These are phyloP conservation scores for Microctenopoma lineatum DNA, from an alignment of 2,797 vertebrate genomes.

Conservation along the genomic window DNA sequence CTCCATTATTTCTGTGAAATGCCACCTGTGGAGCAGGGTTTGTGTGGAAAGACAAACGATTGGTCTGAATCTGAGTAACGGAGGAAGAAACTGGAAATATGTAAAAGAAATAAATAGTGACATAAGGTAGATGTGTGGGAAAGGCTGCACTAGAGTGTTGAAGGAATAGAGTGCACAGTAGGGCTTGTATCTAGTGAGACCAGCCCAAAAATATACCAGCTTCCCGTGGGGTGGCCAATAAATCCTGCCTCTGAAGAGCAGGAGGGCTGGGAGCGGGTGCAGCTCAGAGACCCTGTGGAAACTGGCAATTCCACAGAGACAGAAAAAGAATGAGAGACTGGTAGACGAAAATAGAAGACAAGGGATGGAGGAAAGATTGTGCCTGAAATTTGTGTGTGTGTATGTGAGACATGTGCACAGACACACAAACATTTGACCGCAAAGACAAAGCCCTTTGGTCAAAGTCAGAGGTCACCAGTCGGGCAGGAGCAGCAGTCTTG, in stretches of 20 bases:
- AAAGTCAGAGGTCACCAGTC: slow-evolving; percentile 44
- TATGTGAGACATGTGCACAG: slow-evolving; percentile 10
- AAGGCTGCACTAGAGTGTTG: slow-evolving; percentile 30
- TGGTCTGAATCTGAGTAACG: slow-evolving; percentile 29
- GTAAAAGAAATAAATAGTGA: slow-evolving; percentile 44
- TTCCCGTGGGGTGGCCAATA: slow-evolving; percentile 60
- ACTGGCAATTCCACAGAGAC: slow-evolving; percentile 62
- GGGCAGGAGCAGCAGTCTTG: slow-evolving; percentile 15
- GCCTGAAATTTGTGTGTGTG: slow-evolving; percentile 29
- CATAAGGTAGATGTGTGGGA: slow-evolving; percentile 51
- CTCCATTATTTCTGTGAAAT: slow-evolving; percentile 28
- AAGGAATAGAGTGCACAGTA: slow-evolving; percentile 61
- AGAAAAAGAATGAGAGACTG: slow-evolving; percentile 46
- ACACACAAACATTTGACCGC: slow-evolving; percentile 5
- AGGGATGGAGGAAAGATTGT: slow-evolving; percentile 52
- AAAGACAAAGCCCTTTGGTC: slow-evolving; percentile 34
- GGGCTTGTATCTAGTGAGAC: slow-evolving; percentile 69
- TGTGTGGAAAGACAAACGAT: slow-evolving; percentile 24
- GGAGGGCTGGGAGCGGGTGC: slow-evolving; percentile 60
- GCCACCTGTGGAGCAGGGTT: slow-evolving; percentile 27
- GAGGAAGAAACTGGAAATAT: slow-evolving; percentile 43
- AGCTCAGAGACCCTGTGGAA: slow-evolving; percentile 68
- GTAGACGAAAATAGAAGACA: slow-evolving; percentile 65
- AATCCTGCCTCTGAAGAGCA: slow-evolving; percentile 77
- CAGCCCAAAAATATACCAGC: slow-evolving; percentile 80